These are phyloP conservation scores for Champsocephalus esox DNA, from an alignment of 2,797 vertebrate species.

Conservation along the genomic window DNA sequence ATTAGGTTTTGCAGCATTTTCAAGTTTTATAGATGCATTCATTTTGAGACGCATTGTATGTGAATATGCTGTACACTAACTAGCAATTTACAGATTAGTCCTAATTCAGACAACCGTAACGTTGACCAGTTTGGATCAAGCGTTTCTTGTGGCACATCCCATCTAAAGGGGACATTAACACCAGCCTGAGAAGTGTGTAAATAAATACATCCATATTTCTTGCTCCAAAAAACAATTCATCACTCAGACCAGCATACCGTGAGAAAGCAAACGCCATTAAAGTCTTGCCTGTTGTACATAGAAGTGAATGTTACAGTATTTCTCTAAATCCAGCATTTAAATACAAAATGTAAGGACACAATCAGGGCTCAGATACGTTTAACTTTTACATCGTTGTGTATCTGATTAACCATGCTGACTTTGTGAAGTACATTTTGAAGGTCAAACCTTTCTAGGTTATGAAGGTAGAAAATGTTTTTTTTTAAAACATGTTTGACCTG, in stretches of 20 bases:
- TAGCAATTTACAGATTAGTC: not conserved
- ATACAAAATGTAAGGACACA: conserved; percentile 15
- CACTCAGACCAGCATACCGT: conserved; percentile 9
- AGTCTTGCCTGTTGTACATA: conserved; percentile 24
- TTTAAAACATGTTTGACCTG: too few relatives aligned
- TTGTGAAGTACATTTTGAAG: conserved; percentile 1
- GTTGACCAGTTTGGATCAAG: not conserved
- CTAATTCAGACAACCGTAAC: not conserved
- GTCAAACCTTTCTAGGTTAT: not conserved
- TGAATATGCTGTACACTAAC: not conserved
- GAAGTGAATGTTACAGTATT: conserved; percentile 36
- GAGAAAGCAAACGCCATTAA: too few relatives aligned
- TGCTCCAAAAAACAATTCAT: conserved; percentile 10
- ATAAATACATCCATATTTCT: not conserved
- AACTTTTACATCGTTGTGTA: not conserved
- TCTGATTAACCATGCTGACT: not conserved
- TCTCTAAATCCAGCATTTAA: conserved; percentile 34
- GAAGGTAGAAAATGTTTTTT: not conserved
- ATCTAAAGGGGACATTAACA: not conserved
- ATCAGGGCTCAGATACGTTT: conserved; percentile 11
- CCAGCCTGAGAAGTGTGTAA: not conserved
- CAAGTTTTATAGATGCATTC: conserved; percentile 12
- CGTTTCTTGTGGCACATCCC: not conserved
- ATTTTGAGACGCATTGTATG: not conserved
- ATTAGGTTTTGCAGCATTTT: not conserved